Evolutionary conservation across 2,888 invertebrate species (phyloP).

Genomic region (Plutella xylostella): DNA sequence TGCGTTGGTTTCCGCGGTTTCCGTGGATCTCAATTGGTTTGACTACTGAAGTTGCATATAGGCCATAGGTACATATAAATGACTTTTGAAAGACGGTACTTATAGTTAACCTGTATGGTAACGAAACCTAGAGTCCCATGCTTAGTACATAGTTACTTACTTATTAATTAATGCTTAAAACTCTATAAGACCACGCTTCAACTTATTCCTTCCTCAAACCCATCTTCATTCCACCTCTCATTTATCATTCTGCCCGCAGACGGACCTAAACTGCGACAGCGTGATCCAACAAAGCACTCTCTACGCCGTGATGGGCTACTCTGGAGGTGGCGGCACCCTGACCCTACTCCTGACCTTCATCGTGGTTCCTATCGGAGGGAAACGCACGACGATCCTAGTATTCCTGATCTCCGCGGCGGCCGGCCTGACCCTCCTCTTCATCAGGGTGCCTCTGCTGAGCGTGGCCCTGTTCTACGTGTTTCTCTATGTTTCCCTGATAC

Average conservation of each 20-base stretch:
- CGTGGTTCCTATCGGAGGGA: conserved; percentile 39
- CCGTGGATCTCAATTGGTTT: too few species aligned
- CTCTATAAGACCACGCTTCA: too few species aligned
- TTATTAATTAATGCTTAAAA: too few species aligned
- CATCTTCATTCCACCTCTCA: too few species aligned
- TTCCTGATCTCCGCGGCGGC: conserved; percentile 29
- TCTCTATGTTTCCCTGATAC: conserved; percentile 39
- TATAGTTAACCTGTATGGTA: too few species aligned
- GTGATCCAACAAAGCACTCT: conserved; percentile 36
- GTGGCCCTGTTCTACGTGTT: conserved; percentile 43
- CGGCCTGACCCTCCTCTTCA: conserved; percentile 35
- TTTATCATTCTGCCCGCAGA: background rate
- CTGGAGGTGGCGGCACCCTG: conserved; percentile 29
- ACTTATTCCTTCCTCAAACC: too few species aligned
- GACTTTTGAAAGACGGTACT: too few species aligned
- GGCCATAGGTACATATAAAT: too few species aligned
- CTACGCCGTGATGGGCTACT: conserved; percentile 48
- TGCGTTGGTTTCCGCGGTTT: too few species aligned
- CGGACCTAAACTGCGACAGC: conserved; percentile 30
- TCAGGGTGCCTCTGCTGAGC: conserved; percentile 38
- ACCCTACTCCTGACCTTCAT: conserved; percentile 39
- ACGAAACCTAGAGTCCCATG: too few species aligned
- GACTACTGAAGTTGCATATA: too few species aligned
- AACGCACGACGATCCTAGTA: conserved; percentile 32
- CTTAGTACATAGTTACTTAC: too few species aligned